Conservation (phyloP, 2,113 vertebrate genomes). For the Oreochromis aureus region DNA sequence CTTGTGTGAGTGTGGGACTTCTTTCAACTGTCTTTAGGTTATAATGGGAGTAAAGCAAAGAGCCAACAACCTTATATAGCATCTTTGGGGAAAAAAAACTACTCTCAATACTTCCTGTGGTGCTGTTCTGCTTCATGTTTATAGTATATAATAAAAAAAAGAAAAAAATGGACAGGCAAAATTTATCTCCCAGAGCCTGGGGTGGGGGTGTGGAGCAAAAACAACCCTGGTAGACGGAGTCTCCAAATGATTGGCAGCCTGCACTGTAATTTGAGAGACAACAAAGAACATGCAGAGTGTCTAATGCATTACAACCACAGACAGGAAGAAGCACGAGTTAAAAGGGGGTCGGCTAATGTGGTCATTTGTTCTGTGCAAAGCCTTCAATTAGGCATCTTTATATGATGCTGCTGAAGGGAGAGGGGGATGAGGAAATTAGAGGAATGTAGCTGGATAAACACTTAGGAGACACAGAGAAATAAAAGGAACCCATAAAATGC, state of each 20-base stretch:
- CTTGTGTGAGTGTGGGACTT: neutral
- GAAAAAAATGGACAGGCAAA: neutral
- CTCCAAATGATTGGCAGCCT: constrained; percentile 36
- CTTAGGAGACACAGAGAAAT: constrained; percentile 19
- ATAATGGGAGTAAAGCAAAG: neutral
- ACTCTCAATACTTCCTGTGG: neutral
- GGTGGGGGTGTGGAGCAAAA: neutral
- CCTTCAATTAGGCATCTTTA: constrained; percentile 65
- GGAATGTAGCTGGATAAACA: constrained; percentile 27
- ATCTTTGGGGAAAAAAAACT: neutral
- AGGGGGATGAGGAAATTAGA: constrained; percentile 13
- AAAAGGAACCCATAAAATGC: constrained; percentile 13
- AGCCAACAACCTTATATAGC: neutral
- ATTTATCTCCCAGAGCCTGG: neutral
- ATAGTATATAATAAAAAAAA: neutral
- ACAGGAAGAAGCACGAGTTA: constrained; percentile 45
- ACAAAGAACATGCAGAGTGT: constrained; percentile 28
- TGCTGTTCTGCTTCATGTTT: neutral
- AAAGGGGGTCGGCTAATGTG: constrained; percentile 56
- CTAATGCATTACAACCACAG: constrained; percentile 34
- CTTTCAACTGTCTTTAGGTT: constrained; percentile 14
- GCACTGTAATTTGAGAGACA: constrained; percentile 54
- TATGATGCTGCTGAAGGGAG: constrained; percentile 34
- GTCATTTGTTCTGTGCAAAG: constrained; percentile 61
- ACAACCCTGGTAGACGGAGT: neutral